Conservation (phyloP, 2,113 vertebrate species). For the Calypte anna region DNA sequence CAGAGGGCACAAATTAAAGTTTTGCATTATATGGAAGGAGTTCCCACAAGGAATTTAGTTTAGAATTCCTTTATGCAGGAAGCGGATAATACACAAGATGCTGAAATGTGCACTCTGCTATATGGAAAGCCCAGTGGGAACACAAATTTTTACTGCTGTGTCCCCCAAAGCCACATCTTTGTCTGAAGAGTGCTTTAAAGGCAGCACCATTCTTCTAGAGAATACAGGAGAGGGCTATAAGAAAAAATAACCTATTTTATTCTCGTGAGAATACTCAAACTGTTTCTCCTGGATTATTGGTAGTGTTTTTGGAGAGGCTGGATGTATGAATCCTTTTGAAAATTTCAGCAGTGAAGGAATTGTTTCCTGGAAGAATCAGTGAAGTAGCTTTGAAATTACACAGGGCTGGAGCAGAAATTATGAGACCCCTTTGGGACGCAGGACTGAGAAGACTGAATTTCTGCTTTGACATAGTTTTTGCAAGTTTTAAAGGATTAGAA, state of each 20-base stretch:
- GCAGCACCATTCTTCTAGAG: conserved; percentile 1
- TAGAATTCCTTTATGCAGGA: conserved; percentile 3
- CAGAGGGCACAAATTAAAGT: conserved; percentile 37
- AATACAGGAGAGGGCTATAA: conserved; percentile 35
- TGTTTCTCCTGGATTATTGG: conserved; percentile 48
- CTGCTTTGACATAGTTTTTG: not conserved
- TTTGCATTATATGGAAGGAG: conserved; percentile 21
- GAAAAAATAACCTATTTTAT: conserved; percentile 40
- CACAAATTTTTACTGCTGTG: conserved; percentile 15
- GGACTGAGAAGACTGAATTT: conserved; percentile 16
- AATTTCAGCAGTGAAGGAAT: conserved; percentile 20
- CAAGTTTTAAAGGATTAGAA: conserved; percentile 37
- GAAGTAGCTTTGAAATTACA: conserved; percentile 40
- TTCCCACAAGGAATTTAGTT: conserved; percentile 5
- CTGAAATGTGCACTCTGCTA: conserved; percentile 36
- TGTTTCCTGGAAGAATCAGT: conserved; percentile 25
- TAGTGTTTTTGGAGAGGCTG: not conserved
- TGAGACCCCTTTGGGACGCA: not conserved
- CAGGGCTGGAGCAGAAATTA: conserved; percentile 12
- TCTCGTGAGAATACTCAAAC: conserved; percentile 14
- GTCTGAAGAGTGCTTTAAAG: conserved; percentile 38
- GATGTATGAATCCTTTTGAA: conserved; percentile 23
- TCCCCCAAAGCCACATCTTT: conserved; percentile 14
- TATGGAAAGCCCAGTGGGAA: conserved; percentile 5
- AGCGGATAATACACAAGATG: conserved; percentile 28